Conservation (phyloP, 1,140 invertebrate species). For the Hestina assimilis region DNA sequence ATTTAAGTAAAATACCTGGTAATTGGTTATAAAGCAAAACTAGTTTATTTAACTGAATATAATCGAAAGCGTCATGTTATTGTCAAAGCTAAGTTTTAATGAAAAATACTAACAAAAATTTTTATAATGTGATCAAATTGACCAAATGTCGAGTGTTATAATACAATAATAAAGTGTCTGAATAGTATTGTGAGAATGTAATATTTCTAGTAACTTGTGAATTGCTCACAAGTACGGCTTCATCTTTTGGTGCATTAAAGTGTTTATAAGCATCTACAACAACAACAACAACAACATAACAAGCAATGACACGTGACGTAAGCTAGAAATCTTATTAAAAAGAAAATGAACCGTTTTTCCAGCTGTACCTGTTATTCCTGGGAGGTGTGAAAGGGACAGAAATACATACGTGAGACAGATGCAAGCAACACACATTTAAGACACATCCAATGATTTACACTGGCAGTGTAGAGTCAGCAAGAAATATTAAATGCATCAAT, state of each 20-base stretch:
- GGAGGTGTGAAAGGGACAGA: slow-evolving; percentile 74
- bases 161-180: too few species aligned
- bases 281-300: slow-evolving; percentile 25
- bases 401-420: slow-evolving; percentile 76
- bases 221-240: too few species aligned
- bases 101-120: background rate
- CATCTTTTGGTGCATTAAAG: too few species aligned
- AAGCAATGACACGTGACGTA: slow-evolving; percentile 67
- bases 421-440: slow-evolving; percentile 66
- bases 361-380: slow-evolving; percentile 76
- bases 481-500: too few species aligned
- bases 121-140: too few species aligned
- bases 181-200: background rate
- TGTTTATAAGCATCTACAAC: slow-evolving; percentile 1
- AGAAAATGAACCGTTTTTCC: slow-evolving; percentile 55
- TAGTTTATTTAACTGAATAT: too few species aligned
- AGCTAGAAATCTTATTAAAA: slow-evolving; percentile 51
- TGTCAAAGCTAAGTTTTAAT: too few species aligned
- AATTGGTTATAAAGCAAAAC: too few species aligned
- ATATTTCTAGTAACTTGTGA: background rate
- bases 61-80: too few species aligned
- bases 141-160: too few species aligned
- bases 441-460: slow-evolving; percentile 15
- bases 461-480: slow-evolving; percentile 18
- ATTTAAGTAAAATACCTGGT: too few species aligned